A percentile compares a stretch with the other conserved stretches of the same genome.
Evolutionary conservation across 2,113 vertebrate species (phyloP).

Genomic region (Addax nasomaculatus): DNA sequence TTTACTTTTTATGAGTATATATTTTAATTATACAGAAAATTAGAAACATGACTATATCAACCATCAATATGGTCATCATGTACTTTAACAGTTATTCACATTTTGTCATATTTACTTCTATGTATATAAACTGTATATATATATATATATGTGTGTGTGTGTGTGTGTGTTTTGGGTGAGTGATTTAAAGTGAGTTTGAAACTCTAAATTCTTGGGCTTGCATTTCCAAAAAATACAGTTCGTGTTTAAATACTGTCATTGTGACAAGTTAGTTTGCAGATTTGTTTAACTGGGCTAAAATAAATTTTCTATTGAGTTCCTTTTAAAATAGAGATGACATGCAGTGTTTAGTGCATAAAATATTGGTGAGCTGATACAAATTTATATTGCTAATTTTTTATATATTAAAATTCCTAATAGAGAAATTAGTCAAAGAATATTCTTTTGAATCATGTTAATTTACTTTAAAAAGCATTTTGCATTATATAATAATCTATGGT

Average conservation of each 20-base stretch:
- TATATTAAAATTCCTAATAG: not conserved
- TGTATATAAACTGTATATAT: not conserved
- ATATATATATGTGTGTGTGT: not conserved
- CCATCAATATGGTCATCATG: not conserved
- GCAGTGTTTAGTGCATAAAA: not conserved
- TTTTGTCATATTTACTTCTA: not conserved
- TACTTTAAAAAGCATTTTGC: not conserved
- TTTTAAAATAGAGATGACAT: not conserved
- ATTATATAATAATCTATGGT: not conserved
- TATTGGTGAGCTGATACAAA: not conserved
- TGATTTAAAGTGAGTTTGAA: not conserved
- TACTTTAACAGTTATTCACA: not conserved
- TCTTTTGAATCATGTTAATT: not conserved
- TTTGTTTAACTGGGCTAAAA: not conserved
- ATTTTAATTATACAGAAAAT: not conserved
- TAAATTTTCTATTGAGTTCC: not conserved
- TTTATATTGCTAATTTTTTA: not conserved
- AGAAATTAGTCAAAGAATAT: not conserved
- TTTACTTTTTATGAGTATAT: conserved; percentile 2
- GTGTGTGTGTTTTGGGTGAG: not conserved
- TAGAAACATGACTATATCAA: not conserved
- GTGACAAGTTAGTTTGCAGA: not conserved
- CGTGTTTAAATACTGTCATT: not conserved
- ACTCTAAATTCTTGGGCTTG: conserved; percentile 18
- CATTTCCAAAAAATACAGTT: not conserved